phyloP scores from a whole-genome alignment of 1,140 invertebrate species.

The Rhyzopertha dominica region DNA sequence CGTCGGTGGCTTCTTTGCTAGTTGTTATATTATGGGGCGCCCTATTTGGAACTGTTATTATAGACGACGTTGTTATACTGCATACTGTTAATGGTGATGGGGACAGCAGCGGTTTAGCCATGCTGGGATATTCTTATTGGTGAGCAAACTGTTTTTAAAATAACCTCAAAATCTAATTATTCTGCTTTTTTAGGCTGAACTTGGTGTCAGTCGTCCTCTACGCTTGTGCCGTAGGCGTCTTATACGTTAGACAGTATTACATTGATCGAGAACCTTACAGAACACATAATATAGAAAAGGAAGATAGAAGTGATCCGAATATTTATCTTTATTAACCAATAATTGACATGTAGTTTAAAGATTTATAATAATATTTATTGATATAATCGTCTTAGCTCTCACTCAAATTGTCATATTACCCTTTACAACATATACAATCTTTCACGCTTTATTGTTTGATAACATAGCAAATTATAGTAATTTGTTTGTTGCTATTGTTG shows the following conservation, averaged over 20 bases:
- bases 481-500: no score
- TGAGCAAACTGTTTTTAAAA: constrained; percentile 5
- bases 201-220: constrained; percentile 13
- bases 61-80: constrained; percentile 14
- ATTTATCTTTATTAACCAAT: constrained; percentile 17
- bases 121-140: constrained; percentile 25
- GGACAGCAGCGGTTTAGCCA: constrained; percentile 6
- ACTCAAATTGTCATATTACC: no score
- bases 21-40: constrained; percentile 21
- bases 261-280: constrained; percentile 17
- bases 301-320: constrained; percentile 13
- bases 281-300: constrained; percentile 11
- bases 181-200: constrained; percentile 17
- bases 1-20: constrained; percentile 11
- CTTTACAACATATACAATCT: no score
- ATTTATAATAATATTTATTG: no score
- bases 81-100: constrained; percentile 12
- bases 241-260: constrained; percentile 19
- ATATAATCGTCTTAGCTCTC: no score
- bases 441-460: no score
- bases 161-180: background rate
- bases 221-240: constrained; percentile 4
- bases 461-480: no score
- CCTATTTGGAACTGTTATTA: constrained; percentile 10
- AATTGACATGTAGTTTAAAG: no score